A percentile compares a stretch with the other conserved stretches of the same genome.
These are phyloP conservation scores for Morone saxatilis DNA, from an alignment of 2,113 vertebrate genomes.

Conservation along the genomic window DNA sequence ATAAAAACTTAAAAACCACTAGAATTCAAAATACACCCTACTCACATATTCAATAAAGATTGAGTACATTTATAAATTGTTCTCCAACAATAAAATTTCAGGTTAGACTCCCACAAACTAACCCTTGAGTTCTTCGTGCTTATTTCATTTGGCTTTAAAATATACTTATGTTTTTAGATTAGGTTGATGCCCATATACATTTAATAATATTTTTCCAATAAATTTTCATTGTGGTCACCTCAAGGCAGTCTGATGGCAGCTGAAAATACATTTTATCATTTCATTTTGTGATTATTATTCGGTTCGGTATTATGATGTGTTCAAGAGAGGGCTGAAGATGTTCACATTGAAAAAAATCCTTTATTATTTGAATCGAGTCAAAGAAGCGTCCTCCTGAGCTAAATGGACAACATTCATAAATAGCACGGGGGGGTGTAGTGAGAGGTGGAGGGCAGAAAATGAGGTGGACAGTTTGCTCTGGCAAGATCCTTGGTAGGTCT, in stretches of 20 bases:
- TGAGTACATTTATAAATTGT: background rate
- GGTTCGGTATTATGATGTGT: background rate
- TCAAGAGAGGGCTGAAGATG: background rate
- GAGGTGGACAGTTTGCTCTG: background rate
- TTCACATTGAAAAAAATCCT: constrained; percentile 11
- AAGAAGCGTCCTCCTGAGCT: constrained; percentile 28
- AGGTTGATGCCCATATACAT: background rate
- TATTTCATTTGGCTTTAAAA: background rate
- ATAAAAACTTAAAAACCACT: too few relatives aligned
- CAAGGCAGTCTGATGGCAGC: background rate
- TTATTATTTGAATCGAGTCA: constrained; percentile 1
- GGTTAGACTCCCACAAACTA: background rate
- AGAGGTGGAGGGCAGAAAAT: constrained; percentile 9
- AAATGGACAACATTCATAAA: constrained; percentile 17
- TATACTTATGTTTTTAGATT: too few relatives aligned
- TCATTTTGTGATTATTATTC: background rate
- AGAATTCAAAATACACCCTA: background rate
- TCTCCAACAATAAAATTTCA: background rate
- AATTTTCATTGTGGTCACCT: background rate
- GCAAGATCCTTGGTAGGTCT: constrained; percentile 42
- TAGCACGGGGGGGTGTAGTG: background rate
- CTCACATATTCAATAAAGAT: background rate
- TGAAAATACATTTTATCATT: background rate
- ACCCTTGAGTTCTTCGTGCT: background rate
- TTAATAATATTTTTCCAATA: background rate